phyloP scores from a whole-genome alignment of 2,888 invertebrate species.

The Piscicola geometra region DNA sequence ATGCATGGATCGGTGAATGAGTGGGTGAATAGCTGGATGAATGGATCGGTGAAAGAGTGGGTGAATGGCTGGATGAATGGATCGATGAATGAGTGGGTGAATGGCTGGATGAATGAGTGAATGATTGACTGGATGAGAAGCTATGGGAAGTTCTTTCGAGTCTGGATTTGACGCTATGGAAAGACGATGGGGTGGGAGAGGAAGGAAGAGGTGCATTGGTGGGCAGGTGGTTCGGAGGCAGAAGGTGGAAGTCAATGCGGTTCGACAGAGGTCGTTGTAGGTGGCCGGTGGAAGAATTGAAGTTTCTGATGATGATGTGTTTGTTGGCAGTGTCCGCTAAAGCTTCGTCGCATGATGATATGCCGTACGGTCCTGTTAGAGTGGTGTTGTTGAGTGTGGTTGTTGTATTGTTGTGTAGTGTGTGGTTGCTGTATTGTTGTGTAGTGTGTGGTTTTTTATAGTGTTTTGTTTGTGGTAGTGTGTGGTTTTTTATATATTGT shows the following conservation, averaged over 20 bases:
- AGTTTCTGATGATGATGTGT: not conserved
- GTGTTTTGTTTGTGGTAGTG: too few relatives aligned
- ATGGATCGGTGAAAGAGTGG: not conserved
- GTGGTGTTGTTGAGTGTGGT: not conserved
- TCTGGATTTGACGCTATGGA: too few relatives aligned
- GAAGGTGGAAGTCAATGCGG: not conserved
- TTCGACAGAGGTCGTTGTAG: not conserved
- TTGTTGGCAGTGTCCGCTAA: not conserved
- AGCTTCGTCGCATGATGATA: not conserved
- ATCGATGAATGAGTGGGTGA: too few relatives aligned
- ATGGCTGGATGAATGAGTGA: slow-evolving; percentile 60
- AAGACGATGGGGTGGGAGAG: too few relatives aligned
- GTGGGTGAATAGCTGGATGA: not conserved
- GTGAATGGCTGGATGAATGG: not conserved
- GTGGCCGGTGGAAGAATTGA: not conserved
- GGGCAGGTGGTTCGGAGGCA: too few relatives aligned
- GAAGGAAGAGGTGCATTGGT: too few relatives aligned
- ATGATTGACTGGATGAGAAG: slow-evolving; percentile 54
- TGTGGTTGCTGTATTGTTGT: too few relatives aligned
- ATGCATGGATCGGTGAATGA: not conserved
- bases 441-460: too few relatives aligned
- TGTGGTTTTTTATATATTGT: too few relatives aligned
- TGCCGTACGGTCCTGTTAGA: slow-evolving; percentile 12
- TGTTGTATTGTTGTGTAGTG: too few relatives aligned
- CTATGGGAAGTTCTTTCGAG: slow-evolving; percentile 63